These are phyloP conservation scores for Pseudorhombus dupliciocellatus DNA, from an alignment of 2,113 vertebrate species.

Conservation along the genomic window DNA sequence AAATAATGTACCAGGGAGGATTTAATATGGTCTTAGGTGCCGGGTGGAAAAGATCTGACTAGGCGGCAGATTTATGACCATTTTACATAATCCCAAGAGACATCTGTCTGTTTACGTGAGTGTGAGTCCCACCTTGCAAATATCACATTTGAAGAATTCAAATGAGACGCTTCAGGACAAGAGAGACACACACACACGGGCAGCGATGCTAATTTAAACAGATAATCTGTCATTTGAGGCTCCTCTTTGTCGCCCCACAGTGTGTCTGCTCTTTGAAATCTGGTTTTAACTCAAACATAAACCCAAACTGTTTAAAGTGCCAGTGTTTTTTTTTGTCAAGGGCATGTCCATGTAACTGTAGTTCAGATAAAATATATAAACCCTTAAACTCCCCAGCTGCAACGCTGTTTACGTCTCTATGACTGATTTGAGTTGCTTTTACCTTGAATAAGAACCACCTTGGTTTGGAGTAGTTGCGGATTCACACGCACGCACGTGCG, in stretches of 20 bases:
- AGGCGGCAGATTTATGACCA: conserved; percentile 47
- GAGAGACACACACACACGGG: not conserved
- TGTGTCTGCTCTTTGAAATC: conserved; percentile 25
- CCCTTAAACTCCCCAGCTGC: not conserved
- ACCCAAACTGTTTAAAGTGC: not conserved
- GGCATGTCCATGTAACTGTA: not conserved
- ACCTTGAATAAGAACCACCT: not conserved
- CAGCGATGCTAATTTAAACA: conserved; percentile 40
- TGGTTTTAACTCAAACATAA: conserved; percentile 35
- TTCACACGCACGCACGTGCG: not conserved
- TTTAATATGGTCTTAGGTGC: conserved; percentile 47
- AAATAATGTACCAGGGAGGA: conserved; percentile 23
- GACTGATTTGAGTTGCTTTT: not conserved
- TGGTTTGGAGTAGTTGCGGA: not conserved
- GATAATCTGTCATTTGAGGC: conserved; percentile 34
- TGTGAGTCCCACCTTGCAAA: conserved; percentile 44
- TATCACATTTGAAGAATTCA: conserved; percentile 57
- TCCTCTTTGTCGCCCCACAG: conserved; percentile 39
- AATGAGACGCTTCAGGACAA: conserved; percentile 26
- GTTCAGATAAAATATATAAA: not conserved
- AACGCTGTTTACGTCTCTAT: not conserved
- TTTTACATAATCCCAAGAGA: conserved; percentile 69
- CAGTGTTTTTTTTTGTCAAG: not conserved
- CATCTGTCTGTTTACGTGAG: conserved; percentile 40
- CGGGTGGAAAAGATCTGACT: conserved; percentile 45